Evolutionary conservation across 2,888 invertebrate genomes (phyloP).

Genomic region (Tetranychus piercei): DNA sequence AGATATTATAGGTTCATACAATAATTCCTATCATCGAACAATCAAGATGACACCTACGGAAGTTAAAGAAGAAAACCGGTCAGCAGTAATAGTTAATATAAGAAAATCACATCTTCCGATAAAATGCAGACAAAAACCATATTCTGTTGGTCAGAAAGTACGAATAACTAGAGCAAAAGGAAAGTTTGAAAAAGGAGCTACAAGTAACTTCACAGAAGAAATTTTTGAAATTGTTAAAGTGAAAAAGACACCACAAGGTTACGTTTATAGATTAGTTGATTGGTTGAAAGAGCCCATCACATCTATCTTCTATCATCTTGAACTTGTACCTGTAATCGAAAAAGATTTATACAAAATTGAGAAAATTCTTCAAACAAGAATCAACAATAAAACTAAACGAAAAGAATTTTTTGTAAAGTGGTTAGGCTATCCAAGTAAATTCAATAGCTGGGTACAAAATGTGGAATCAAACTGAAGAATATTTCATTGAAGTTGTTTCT

Average conservation of each 20-base stretch:
- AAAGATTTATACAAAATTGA: neutral
- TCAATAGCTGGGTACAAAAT: neutral
- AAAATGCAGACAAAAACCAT: neutral
- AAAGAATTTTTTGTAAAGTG: neutral
- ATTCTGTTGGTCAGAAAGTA: neutral
- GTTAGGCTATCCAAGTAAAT: neutral
- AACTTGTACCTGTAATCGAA: neutral
- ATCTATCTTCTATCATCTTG: neutral
- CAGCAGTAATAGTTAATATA: neutral
- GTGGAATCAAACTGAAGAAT: neutral
- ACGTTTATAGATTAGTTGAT: neutral
- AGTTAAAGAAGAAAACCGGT: neutral
- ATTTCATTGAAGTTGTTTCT: neutral
- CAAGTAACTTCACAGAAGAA: neutral
- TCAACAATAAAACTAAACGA: neutral
- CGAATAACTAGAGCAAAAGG: neutral
- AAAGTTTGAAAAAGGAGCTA: neutral
- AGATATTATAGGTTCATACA: neutral
- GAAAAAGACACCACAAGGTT: neutral
- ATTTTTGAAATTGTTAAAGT: neutral
- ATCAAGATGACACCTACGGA: neutral
- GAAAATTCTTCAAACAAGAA: neutral
- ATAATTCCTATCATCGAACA: constrained; percentile 4
- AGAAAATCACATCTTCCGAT: neutral
- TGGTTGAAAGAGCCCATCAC: neutral